Percentiles rank a stretch among this genome's conserved stretches.
phyloP scores from a whole-genome alignment of 2,888 invertebrate species.

The Andrena chrysosceles region DNA sequence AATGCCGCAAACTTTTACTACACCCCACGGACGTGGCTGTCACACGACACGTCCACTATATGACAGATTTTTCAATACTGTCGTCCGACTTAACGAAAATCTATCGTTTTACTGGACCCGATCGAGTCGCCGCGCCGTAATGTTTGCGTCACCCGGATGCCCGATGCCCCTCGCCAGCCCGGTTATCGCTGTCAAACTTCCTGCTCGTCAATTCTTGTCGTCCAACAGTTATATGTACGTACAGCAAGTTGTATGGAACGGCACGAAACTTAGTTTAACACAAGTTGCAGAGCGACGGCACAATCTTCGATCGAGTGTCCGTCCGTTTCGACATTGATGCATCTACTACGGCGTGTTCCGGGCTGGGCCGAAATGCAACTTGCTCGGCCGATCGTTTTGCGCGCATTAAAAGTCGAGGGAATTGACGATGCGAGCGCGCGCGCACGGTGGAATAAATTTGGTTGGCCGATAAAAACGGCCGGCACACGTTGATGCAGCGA shows the following conservation, averaged over 20 bases:
- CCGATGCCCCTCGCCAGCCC: conserved; percentile 16
- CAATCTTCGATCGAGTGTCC: conserved; percentile 43
- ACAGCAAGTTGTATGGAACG: neutral
- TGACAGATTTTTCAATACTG: neutral
- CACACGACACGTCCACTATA: neutral
- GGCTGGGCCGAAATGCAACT: neutral
- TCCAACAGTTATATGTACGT: conserved; percentile 10
- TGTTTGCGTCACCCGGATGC: neutral
- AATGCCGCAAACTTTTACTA: neutral
- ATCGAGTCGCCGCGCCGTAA: neutral
- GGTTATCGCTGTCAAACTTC: conserved; percentile 47
- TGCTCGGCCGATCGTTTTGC: neutral
- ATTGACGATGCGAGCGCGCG: neutral
- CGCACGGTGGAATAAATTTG: conserved; percentile 24
- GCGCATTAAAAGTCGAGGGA: neutral
- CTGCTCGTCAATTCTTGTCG: conserved; percentile 38
- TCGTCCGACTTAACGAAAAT: neutral
- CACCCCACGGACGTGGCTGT: neutral
- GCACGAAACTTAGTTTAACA: conserved; percentile 31
- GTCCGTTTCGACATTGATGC: conserved; percentile 40
- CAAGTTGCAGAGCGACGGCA: conserved; percentile 6
- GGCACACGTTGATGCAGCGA: conserved; percentile 10
- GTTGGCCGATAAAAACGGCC: neutral
- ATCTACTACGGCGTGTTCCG: conserved; percentile 18
- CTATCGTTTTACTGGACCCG: neutral